Conservation (phyloP, 2,888 invertebrate genomes). For the Drosophila multiciliata region DNA sequence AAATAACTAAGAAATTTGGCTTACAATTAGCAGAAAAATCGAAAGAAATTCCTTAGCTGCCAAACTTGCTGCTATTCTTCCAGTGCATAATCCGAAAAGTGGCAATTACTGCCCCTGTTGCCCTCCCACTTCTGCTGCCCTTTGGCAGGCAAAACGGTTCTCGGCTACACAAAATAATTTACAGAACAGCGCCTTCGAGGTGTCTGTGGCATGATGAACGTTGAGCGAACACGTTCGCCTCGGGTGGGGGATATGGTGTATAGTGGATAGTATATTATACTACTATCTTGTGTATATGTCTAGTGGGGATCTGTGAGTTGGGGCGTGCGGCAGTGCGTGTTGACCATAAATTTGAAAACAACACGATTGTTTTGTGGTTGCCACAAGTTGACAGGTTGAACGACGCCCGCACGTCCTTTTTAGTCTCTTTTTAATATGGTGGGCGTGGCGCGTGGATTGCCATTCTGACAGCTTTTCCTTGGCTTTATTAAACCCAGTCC, state of each 20-base stretch:
- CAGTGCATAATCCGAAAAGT: conserved; percentile 45
- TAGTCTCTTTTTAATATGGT: conserved; percentile 73
- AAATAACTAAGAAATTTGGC: too few relatives aligned
- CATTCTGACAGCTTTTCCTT: conserved; percentile 69
- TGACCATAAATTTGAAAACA: conserved; percentile 76
- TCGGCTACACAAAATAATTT: conserved; percentile 55
- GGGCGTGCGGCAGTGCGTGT: conserved; percentile 72
- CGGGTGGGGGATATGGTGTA: conserved; percentile 19
- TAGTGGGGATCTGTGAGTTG: conserved; percentile 38
- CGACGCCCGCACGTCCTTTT: conserved; percentile 73
- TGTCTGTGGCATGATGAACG: conserved; percentile 66
- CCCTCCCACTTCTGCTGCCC: neutral
- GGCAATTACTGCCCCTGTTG: conserved; percentile 70
- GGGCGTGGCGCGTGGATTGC: conserved; percentile 70
- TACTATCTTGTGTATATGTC: neutral
- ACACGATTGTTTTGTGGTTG: conserved; percentile 57
- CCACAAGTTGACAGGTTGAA: conserved; percentile 68
- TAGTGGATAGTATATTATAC: neutral
- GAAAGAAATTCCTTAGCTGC: neutral
- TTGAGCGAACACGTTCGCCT: conserved; percentile 61
- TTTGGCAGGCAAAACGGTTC: conserved; percentile 46
- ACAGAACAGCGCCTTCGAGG: conserved; percentile 44
- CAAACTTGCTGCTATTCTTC: neutral
- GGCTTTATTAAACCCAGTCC: conserved; percentile 57
- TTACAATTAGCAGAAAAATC: too few relatives aligned